phyloP scores from a whole-genome alignment of 1,140 invertebrate species.

The Cheumatopsyche charites region DNA sequence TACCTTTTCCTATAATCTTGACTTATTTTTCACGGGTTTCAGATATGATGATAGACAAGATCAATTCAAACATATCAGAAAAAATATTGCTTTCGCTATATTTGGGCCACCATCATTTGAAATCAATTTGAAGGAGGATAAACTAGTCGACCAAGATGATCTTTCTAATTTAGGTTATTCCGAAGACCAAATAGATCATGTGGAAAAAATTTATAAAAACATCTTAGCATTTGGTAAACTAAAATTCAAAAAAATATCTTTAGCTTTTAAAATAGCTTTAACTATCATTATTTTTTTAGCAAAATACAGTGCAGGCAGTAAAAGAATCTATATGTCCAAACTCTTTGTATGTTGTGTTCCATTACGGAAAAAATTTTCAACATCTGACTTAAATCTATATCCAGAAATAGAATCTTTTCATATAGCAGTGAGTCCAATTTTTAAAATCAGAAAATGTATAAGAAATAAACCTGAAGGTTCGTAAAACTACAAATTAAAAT shows the following conservation, averaged over 20 bases:
- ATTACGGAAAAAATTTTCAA: not conserved
- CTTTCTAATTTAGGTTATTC: constrained; percentile 1
- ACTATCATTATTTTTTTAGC: constrained; percentile 30
- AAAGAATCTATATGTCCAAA: constrained; percentile 37
- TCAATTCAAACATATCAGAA: not conserved
- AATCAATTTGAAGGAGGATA: too few species aligned
- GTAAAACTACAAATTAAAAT: too few species aligned
- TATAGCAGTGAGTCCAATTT: constrained; percentile 32
- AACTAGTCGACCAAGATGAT: not conserved
- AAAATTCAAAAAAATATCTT: too few species aligned
- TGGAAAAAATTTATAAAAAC: not conserved
- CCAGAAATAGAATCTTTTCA: constrained; percentile 21
- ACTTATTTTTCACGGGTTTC: too few species aligned
- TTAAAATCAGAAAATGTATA: constrained; percentile 45
- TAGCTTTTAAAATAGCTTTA: too few species aligned
- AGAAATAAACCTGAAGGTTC: constrained; percentile 24
- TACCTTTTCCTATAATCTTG: too few species aligned
- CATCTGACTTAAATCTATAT: not conserved
- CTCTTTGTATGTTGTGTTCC: constrained; percentile 42
- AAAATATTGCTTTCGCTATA: constrained; percentile 20
- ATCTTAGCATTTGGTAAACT: constrained; percentile 8
- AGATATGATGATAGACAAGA: too few species aligned
- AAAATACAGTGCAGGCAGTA: constrained; percentile 36
- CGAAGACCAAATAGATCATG: not conserved
- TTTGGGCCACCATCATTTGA: constrained; percentile 11